A percentile compares a stretch with the other conserved stretches of the same genome.
These are phyloP conservation scores for Physocephala rufipes DNA, from an alignment of 2,888 invertebrate species.

Conservation along the genomic window DNA sequence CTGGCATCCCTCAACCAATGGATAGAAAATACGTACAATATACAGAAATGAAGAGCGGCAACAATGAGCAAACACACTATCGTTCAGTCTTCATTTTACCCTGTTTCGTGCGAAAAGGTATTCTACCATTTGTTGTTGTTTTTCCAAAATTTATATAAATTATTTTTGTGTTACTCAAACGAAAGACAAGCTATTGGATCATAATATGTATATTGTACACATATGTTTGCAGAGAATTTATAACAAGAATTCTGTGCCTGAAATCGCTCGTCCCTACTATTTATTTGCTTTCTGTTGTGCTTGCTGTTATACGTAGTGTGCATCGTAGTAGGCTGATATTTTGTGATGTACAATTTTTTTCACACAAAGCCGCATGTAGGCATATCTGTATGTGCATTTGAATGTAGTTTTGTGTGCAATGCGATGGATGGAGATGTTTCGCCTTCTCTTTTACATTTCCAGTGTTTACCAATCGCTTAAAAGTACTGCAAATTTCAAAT, in stretches of 20 bases:
- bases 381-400: no score
- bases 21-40: no score
- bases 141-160: conserved; percentile 6
- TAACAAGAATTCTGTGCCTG: conserved; percentile 26
- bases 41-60: background rate
- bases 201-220: conserved; percentile 14
- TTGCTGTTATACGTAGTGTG: no score
- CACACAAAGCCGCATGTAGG: no score
- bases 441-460: no score
- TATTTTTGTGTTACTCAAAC: conserved; percentile 5
- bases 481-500: no score
- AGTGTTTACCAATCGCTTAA: no score
- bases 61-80: background rate
- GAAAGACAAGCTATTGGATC: conserved; percentile 9
- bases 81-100: conserved; percentile 12
- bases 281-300: conserved; percentile 3
- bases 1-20: no score
- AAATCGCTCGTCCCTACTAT: conserved; percentile 9
- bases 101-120: background rate
- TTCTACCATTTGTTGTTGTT: conserved; percentile 15
- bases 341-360: no score
- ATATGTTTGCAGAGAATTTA: conserved; percentile 13
- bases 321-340: no score
- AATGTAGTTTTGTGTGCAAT: no score
- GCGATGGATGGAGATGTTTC: no score